phyloP scores from a whole-genome alignment of 2,888 invertebrate genomes.

The Malthinus seriepunctatus region DNA sequence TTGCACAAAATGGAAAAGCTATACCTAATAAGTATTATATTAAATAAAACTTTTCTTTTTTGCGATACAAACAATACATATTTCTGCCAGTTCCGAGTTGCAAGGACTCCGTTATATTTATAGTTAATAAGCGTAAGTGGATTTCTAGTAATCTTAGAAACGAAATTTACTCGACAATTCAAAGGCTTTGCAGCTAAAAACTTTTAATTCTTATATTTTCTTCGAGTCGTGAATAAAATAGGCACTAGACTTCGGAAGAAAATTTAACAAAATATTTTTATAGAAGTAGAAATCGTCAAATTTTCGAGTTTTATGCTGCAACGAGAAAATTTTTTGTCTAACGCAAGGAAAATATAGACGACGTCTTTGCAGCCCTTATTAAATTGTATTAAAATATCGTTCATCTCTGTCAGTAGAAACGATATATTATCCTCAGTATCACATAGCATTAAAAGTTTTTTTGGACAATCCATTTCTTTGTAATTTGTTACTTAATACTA shows the following conservation, averaged over 20 bases:
- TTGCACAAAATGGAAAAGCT: slow-evolving; percentile 18
- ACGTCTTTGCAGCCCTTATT: slow-evolving; percentile 27
- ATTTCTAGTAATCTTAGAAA: not conserved
- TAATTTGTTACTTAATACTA: slow-evolving; percentile 26
- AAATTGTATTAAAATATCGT: slow-evolving; percentile 31
- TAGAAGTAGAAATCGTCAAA: slow-evolving; percentile 14
- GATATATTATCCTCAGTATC: slow-evolving; percentile 32
- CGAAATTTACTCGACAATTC: slow-evolving; percentile 2
- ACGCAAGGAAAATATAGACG: slow-evolving; percentile 21
- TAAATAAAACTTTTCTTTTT: slow-evolving; percentile 15
- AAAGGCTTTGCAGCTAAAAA: slow-evolving; percentile 11
- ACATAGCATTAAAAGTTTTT: slow-evolving; percentile 28
- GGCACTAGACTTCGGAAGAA: slow-evolving; percentile 15
- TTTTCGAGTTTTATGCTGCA: slow-evolving; percentile 15
- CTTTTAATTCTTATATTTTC: slow-evolving; percentile 6
- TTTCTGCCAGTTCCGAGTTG: slow-evolving; percentile 28
- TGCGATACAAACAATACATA: slow-evolving; percentile 24
- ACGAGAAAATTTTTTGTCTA: slow-evolving; percentile 16
- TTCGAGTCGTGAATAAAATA: slow-evolving; percentile 13
- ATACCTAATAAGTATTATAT: slow-evolving; percentile 3
- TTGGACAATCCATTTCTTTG: slow-evolving; percentile 28
- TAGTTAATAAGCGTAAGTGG: slow-evolving; percentile 15
- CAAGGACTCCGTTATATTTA: slow-evolving; percentile 21
- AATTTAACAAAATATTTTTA: slow-evolving; percentile 17
- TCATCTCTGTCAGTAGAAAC: slow-evolving; percentile 30